Conservation (phyloP, 2,113 vertebrate species). For the Callipepla californica region DNA sequence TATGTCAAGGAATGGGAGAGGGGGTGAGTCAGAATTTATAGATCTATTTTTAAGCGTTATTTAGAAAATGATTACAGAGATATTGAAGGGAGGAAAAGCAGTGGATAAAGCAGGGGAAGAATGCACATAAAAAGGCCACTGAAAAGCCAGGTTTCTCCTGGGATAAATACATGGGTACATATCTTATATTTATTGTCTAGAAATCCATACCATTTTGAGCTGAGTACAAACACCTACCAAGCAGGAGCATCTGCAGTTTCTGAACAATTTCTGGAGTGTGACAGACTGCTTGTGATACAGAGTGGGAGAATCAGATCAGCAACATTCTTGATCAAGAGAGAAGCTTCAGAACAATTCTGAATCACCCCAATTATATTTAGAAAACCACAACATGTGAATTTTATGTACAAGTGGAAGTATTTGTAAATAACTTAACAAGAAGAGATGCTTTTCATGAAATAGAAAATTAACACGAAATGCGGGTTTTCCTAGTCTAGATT, state of each 20-base stretch:
- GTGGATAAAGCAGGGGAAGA: neutral
- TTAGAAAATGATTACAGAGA: conserved; percentile 17
- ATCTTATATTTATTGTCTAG: neutral
- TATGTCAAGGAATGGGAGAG: neutral
- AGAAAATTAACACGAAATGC: conserved; percentile 1
- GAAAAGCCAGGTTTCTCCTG: conserved; percentile 16
- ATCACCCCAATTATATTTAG: neutral
- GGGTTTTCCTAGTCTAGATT: neutral
- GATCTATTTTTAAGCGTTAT: neutral
- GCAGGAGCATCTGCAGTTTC: neutral
- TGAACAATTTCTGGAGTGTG: neutral
- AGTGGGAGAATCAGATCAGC: conserved; percentile 1
- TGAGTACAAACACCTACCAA: neutral
- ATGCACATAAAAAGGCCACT: neutral
- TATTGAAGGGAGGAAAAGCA: neutral
- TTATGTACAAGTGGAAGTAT: neutral
- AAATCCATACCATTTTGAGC: neutral
- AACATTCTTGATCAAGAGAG: neutral
- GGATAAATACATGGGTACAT: neutral
- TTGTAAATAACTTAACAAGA: neutral
- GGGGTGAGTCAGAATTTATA: neutral
- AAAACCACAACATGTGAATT: neutral
- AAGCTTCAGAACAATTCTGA: conserved; percentile 19
- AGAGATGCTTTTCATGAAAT: neutral
- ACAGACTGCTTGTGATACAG: neutral